phyloP scores from a whole-genome alignment of 2,797 vertebrate species.

The Clarias laeviceps region DNA sequence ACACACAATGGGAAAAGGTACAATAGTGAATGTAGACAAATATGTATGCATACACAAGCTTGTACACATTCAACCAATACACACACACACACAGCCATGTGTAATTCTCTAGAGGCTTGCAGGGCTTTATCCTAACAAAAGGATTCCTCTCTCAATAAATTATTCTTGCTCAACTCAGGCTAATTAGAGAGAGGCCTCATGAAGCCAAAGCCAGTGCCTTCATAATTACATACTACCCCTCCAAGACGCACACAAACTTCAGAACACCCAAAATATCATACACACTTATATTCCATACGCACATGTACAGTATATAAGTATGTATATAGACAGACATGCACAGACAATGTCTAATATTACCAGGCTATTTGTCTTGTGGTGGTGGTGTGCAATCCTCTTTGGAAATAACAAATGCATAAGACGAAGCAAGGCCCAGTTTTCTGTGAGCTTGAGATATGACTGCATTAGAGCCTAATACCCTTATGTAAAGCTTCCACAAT shows the following conservation, averaged over 20 bases:
- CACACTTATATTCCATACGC: slow-evolving; percentile 1
- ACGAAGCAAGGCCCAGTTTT: slow-evolving; percentile 48
- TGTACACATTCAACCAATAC: neutral
- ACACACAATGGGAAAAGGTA: neutral
- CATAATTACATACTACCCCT: slow-evolving; percentile 42
- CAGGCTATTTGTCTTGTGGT: slow-evolving; percentile 44
- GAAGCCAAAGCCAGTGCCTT: slow-evolving; percentile 45
- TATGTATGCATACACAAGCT: slow-evolving; percentile 17
- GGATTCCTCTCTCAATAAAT: slow-evolving; percentile 57
- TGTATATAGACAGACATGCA: neutral
- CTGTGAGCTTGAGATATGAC: slow-evolving; percentile 52
- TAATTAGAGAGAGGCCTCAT: slow-evolving; percentile 54
- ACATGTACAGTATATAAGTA: neutral
- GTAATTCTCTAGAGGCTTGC: slow-evolving; percentile 46
- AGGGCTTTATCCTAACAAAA: slow-evolving; percentile 56
- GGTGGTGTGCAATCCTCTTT: slow-evolving; percentile 49
- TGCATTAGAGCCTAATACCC: slow-evolving; percentile 52
- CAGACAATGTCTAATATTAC: slow-evolving; percentile 41
- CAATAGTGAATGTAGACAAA: slow-evolving; percentile 17
- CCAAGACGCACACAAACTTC: neutral
- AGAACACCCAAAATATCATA: slow-evolving; percentile 11
- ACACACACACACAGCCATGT: slow-evolving; percentile 16
- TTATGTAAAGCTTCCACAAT: slow-evolving; percentile 59
- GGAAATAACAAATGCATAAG: slow-evolving; percentile 52
- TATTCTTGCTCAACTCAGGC: slow-evolving; percentile 51